A percentile compares a stretch with the other conserved stretches of the same genome.
These are phyloP conservation scores for Alviniconcha strummeri DNA, from an alignment of 2,888 invertebrate species.

Conservation along the genomic window DNA sequence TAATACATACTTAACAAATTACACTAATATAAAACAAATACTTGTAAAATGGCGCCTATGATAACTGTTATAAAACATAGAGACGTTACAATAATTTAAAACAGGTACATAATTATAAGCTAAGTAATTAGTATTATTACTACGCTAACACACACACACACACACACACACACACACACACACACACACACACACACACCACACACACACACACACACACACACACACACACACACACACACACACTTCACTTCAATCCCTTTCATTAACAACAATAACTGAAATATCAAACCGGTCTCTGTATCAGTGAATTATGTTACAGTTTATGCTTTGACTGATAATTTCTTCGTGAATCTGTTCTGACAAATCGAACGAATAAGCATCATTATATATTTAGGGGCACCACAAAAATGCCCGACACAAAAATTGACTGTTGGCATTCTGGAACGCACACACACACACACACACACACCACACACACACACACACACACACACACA, in stretches of 20 bases:
- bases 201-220: constrained; percentile 4
- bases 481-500: constrained; percentile 18
- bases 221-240: background rate
- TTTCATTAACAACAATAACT: background rate
- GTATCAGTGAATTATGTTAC: background rate
- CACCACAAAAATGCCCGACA: background rate
- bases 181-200: background rate
- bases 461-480: background rate
- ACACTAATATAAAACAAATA: no score
- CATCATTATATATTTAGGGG: no score
- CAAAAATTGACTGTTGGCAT: no score
- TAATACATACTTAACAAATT: no score
- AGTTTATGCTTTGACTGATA: background rate
- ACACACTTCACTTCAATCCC: background rate
- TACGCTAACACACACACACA: no score
- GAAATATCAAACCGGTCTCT: background rate
- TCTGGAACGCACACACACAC: background rate
- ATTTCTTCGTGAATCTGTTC: no score
- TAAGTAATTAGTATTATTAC: no score
- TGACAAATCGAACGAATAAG: no score
- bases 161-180: background rate
- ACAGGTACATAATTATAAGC: no score
- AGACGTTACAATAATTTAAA: no score
- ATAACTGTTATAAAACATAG: no score
- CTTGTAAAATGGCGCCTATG: no score